Conservation (phyloP, 2,113 vertebrate genomes). For the Leucopsar rothschildi region DNA sequence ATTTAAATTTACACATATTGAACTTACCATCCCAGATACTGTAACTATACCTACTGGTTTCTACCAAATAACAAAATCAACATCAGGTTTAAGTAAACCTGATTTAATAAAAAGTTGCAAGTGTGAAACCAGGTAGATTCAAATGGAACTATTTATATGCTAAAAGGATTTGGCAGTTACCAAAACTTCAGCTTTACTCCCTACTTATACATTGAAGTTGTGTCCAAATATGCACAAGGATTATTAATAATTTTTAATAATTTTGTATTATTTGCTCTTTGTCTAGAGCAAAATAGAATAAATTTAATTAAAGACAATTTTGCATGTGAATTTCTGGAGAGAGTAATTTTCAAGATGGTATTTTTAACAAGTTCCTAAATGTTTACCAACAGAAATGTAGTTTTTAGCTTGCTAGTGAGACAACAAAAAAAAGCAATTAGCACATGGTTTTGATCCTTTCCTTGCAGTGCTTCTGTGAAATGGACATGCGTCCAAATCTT, state of each 20-base stretch:
- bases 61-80: neutral
- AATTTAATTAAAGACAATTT: neutral
- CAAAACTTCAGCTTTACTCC: neutral
- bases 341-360: neutral
- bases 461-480: neutral
- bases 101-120: neutral
- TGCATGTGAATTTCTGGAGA: neutral
- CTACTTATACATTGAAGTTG: neutral
- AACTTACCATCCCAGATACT: neutral
- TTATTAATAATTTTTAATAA: neutral
- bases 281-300: neutral
- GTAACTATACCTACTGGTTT: neutral
- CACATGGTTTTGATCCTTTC: neutral
- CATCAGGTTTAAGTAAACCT: neutral
- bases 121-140: neutral
- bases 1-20: neutral
- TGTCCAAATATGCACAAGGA: neutral
- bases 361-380: neutral
- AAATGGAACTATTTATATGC: neutral
- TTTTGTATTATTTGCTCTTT: neutral
- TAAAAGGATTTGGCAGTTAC: neutral
- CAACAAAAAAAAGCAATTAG: neutral
- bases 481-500: neutral
- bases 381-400: neutral
- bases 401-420: neutral